Evolutionary conservation across 2,888 invertebrate genomes (phyloP), one percentile per base, ranked within the genome.

Genomic region (Myathropa florea): DNA sequence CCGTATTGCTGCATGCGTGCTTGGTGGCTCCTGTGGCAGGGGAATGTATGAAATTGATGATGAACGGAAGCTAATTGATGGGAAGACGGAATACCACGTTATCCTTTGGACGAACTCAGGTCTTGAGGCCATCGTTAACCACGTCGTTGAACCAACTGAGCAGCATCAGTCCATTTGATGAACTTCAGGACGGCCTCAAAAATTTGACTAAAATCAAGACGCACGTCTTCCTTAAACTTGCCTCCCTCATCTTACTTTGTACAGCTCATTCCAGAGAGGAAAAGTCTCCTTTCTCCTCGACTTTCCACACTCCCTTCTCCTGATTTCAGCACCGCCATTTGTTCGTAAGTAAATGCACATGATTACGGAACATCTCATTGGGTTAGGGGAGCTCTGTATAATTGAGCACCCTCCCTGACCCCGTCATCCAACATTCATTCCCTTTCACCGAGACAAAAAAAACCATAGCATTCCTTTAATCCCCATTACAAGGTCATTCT

Each of bases 401-500:
- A 57, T 57, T 57, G 57, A 57, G 57, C 24, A 57, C 57, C 24
- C 24, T 57, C n/a, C 14, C 39, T n/a, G 7, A 18, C 46, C 46
- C 57, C 57, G 9, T 10, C 9, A 23, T 3, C 23, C 12, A 23
- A 10, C 55, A 55, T 55, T 55, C 55, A 55, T 23, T 7, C 55
- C 23, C 46, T 4, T 46, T 55, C 10, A 23, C 1, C 21, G 23
- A 55, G 9, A 55, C 7, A 55, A 10, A 24, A 57, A 10, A 57
- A 21, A 21, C 24, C 57, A 14, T 4, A 26, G 3, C 57, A 57
- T 57, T 26, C 57, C 57, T 70, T 81, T 39, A 12, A 75, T 70
- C 64, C 75, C 59, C 68, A 70, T 81, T 81, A 81, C 75, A 81
- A 81, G 75, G 75, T 81, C 81, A 81, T 75, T 81, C 68, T 57